Base-by-base conservation (phyloP, 2,113 vertebrate genomes). In the Brachyhypopomus occidentalis region DNA sequence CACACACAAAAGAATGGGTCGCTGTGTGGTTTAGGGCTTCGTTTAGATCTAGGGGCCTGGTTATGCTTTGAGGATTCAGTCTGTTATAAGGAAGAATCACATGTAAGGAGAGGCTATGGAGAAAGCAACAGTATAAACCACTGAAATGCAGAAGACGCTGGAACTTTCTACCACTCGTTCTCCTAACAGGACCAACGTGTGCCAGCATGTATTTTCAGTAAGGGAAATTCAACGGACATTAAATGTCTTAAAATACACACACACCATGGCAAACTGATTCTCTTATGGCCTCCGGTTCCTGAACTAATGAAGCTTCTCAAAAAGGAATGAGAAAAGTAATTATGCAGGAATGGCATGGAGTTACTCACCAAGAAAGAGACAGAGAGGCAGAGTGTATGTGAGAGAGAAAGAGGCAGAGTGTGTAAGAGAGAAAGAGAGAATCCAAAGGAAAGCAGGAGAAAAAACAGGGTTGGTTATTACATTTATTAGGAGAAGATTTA, bases 361-460 rank as follows among this genome's bases (percentile, higher is more conserved):
- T 75, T 86, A 96, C 94, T 96, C 92, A 92, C 93, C 92, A 14
- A 30, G 30, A 30, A 30, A 30, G 3, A 30, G 30, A 30, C 30
- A 30, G 91, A 85, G 76, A 77, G 86, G 81, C 60, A 72, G 88
- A 86, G 88, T 87, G 30, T 30, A 3, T 8, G 9, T 36, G 9
- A 67, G 17, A 27, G 30, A 36, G 5, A 78, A 86, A 64, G 80
- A 52, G 72, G 30, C 75, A 80, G 52, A 72, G 23, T 59, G 58
- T 84, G 55, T 72, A 23, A 30, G 78, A 83, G 25, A 55, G 23
- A 66, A 58, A 60, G 56, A 77, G 22, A 85, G 25, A 75, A 17
- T 23, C 36, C 66, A 23, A 67, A 36, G 36, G n/a, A 56, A 30
- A 34, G 62, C 4, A n/a, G 11, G 8, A 52, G 60, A 64, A 4